These are phyloP conservation scores for Rhincodon typus DNA, from an alignment of 2,797 vertebrate genomes.

Conservation along the genomic window DNA sequence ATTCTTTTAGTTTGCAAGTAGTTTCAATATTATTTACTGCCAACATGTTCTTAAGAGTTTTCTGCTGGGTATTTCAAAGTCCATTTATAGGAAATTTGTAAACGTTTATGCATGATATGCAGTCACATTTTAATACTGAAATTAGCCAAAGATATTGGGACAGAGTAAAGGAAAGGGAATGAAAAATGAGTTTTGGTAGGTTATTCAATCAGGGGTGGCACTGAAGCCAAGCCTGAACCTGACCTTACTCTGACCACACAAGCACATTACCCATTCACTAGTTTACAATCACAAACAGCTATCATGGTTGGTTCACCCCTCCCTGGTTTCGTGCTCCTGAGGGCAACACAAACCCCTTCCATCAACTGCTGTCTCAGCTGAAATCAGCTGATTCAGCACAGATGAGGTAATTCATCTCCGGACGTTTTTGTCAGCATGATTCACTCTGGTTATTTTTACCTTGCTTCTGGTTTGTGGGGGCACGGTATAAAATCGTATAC, in stretches of 20 bases:
- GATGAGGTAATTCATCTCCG: not conserved
- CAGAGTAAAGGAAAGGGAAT: not conserved
- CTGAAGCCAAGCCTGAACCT: not conserved
- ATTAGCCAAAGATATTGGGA: not conserved
- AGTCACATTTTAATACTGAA: not conserved
- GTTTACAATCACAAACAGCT: not conserved
- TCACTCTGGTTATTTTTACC: not conserved
- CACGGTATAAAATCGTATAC: not conserved
- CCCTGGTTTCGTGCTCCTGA: not conserved
- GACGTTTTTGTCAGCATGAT: not conserved
- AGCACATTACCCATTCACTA: not conserved
- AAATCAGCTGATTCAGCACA: not conserved
- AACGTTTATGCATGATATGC: not conserved
- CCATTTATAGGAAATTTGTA: not conserved
- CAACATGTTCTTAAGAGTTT: not conserved
- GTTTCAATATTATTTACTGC: not conserved
- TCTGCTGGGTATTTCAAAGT: not conserved
- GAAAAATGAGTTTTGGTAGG: not conserved
- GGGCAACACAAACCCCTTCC: not conserved
- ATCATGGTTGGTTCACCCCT: not conserved
- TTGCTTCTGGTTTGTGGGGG: not conserved
- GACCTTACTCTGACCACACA: not conserved
- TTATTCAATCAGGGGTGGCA: not conserved
- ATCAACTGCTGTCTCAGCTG: not conserved
- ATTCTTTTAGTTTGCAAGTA: not conserved